Conservation (phyloP, 2,113 vertebrate genomes). For the Perca schrenkii region DNA sequence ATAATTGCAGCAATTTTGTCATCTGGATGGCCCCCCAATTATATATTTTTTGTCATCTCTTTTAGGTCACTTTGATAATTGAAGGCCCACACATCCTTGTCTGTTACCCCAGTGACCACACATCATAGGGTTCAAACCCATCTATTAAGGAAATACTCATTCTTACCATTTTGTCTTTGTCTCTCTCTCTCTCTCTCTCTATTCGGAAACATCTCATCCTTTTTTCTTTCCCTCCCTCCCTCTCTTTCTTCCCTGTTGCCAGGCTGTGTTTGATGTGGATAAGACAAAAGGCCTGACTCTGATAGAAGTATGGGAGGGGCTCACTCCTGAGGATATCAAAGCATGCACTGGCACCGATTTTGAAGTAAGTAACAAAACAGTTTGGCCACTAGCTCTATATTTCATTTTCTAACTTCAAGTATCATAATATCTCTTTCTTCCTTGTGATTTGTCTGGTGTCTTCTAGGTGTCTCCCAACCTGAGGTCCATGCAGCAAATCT, state of each 20-base stretch:
- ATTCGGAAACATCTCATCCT: neutral
- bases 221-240: neutral
- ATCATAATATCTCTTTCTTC: slow-evolving; percentile 4
- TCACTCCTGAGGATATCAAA: slow-evolving; percentile 93
- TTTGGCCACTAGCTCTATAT: neutral
- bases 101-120: slow-evolving; percentile 10
- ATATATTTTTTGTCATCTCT: slow-evolving; percentile 28
- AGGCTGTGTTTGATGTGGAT: slow-evolving; percentile 98
- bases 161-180: slow-evolving; percentile 5
- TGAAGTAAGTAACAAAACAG: slow-evolving; percentile 82
- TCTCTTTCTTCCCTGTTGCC: slow-evolving; percentile 18
- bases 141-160: slow-evolving; percentile 16
- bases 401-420: neutral
- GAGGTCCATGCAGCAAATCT: slow-evolving; percentile 91
- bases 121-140: slow-evolving; percentile 24
- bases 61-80: slow-evolving; percentile 32
- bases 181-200: neutral
- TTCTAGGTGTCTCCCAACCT: slow-evolving; percentile 91
- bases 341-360: slow-evolving; percentile 94
- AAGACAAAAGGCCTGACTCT: slow-evolving; percentile 92
- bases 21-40: slow-evolving; percentile 20
- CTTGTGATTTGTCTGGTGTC: slow-evolving; percentile 33
- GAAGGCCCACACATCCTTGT: slow-evolving; percentile 7
- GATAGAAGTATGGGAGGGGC: slow-evolving; percentile 93
- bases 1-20: slow-evolving; percentile 61